These are phyloP conservation scores for Hypocryptadius cinnamomeus DNA, from an alignment of 2,113 vertebrate species.

Conservation along the genomic window DNA sequence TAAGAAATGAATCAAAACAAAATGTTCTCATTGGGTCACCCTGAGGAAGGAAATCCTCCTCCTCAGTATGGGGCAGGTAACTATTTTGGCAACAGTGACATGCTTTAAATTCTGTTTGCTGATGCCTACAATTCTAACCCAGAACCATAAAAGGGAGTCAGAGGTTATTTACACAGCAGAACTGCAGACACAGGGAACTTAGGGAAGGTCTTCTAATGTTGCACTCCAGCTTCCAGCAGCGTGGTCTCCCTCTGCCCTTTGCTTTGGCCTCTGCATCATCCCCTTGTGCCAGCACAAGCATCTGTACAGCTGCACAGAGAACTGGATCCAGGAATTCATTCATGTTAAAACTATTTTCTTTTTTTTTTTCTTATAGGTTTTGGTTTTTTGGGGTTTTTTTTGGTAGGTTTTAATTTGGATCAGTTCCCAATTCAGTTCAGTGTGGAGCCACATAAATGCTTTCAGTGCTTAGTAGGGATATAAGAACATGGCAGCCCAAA, in stretches of 20 bases:
- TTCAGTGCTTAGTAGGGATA: background rate
- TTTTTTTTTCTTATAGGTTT: background rate
- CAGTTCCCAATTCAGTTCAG: background rate
- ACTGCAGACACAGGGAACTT: background rate
- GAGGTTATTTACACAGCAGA: background rate
- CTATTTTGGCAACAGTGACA: background rate
- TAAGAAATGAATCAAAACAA: background rate
- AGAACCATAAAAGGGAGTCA: background rate
- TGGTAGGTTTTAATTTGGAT: background rate
- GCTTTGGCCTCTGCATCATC: constrained; percentile 19
- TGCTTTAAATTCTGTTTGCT: background rate
- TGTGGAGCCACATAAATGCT: background rate
- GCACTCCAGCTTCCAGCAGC: background rate
- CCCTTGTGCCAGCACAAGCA: constrained; percentile 39
- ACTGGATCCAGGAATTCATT: constrained; percentile 23
- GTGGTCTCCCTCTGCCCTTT: constrained; percentile 25
- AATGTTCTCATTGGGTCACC: background rate
- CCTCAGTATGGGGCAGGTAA: background rate
- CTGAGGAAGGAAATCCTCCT: background rate
- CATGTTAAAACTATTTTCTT: background rate
- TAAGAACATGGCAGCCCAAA: background rate
- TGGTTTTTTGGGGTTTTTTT: background rate
- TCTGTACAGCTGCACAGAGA: constrained; percentile 28
- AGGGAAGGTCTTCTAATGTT: background rate
- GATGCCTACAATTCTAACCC: background rate